These are phyloP conservation scores for Zosterops lateralis DNA, from an alignment of 2,113 vertebrate genomes.

Conservation along the genomic window DNA sequence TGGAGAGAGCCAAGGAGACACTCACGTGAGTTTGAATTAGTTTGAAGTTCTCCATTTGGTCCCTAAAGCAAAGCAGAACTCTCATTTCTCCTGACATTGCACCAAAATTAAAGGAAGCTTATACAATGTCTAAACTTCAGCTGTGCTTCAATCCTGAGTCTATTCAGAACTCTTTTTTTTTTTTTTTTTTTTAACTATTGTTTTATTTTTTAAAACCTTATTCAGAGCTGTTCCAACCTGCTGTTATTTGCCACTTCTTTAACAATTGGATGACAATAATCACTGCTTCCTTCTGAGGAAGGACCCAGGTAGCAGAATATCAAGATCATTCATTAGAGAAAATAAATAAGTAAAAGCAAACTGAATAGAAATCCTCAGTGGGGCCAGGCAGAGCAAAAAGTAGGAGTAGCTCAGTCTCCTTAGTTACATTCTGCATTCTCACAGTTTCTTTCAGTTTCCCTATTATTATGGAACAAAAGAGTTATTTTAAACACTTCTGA, in stretches of 20 bases:
- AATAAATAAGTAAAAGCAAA: not conserved
- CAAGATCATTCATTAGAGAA: not conserved
- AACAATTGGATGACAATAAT: not conserved
- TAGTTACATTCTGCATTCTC: constrained; percentile 56
- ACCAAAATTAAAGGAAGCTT: not conserved
- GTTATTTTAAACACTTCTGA: constrained; percentile 51
- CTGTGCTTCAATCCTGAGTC: not conserved
- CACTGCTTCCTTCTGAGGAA: not conserved
- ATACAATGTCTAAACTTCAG: not conserved
- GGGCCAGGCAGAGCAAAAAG: constrained; percentile 18
- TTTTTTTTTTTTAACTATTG: not conserved
- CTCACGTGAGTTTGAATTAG: not conserved
- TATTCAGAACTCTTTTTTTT: not conserved
- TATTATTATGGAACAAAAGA: constrained; percentile 46
- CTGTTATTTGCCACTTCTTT: not conserved
- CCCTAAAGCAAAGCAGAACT: not conserved
- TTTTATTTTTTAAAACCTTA: not conserved
- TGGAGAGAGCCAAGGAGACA: not conserved
- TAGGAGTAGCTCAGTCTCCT: constrained; percentile 47
- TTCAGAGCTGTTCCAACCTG: not conserved
- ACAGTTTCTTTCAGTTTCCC: constrained; percentile 35
- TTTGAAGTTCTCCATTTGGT: not conserved
- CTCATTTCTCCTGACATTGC: not conserved
- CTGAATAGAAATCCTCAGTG: not conserved
- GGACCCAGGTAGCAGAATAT: not conserved